Evolutionary conservation across 2,888 invertebrate genomes (phyloP).

Genomic region (Chrysotoxum bicinctum): DNA sequence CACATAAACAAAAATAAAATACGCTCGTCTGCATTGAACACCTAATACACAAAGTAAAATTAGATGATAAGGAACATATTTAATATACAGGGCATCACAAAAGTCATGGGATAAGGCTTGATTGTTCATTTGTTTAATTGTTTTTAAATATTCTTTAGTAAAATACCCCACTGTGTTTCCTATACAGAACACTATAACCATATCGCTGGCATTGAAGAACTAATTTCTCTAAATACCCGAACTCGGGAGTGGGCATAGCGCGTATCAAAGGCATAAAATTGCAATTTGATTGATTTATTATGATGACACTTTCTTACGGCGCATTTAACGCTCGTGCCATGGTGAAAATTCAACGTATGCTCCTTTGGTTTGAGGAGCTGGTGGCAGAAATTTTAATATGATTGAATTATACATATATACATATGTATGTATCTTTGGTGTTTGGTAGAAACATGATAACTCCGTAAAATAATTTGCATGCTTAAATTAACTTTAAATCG

Average conservation of each 20-base stretch:
- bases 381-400: neutral
- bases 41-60: no score
- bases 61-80: no score
- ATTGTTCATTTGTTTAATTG: no score
- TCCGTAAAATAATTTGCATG: no score
- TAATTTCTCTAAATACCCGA: conserved; percentile 53
- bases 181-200: conserved; percentile 36
- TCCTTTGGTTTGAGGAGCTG: neutral
- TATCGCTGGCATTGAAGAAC: neutral
- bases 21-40: no score
- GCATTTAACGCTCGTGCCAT: neutral
- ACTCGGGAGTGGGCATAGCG: conserved; percentile 28
- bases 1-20: no score
- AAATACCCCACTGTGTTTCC: neutral
- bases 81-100: no score
- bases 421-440: neutral
- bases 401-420: accelerated
- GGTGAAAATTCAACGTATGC: neutral
- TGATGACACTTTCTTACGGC: conserved; percentile 51
- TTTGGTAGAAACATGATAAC: no score
- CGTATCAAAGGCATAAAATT: conserved; percentile 43
- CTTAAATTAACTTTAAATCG: no score
- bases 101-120: no score
- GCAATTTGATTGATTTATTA: conserved; percentile 68
- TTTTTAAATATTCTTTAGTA: neutral